Conservation (phyloP, 2,888 invertebrate genomes). For the Caprella mutica region DNA sequence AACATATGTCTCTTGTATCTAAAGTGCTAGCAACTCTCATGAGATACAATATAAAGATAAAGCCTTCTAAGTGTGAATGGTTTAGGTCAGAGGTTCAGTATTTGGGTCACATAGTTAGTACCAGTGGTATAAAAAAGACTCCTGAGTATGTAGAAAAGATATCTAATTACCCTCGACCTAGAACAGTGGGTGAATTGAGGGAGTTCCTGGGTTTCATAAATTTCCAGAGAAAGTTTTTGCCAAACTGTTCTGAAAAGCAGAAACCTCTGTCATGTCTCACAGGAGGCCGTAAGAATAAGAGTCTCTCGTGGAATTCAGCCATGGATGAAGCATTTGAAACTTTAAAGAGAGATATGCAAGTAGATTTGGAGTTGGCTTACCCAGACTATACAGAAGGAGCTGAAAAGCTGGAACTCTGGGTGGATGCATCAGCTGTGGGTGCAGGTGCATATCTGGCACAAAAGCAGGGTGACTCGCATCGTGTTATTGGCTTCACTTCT, state of each 20-base stretch:
- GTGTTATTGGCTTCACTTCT: not conserved
- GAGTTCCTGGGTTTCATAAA: not conserved
- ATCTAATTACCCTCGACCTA: not conserved
- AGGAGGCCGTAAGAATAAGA: not conserved
- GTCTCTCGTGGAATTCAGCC: not conserved
- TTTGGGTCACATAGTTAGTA: slow-evolving; percentile 1
- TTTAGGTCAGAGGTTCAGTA: not conserved
- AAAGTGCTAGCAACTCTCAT: not conserved
- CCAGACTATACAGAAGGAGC: not conserved
- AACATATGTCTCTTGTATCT: not conserved
- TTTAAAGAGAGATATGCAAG: not conserved
- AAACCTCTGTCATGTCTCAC: not conserved
- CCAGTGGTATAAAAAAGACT: not conserved
- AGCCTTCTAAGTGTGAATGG: slow-evolving; percentile 6
- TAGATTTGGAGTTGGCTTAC: not conserved
- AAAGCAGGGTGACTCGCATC: not conserved
- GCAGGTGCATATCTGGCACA: not conserved
- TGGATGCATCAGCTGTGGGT: not conserved
- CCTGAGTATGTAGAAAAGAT: not conserved
- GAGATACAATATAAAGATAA: not conserved
- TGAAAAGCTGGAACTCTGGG: not conserved
- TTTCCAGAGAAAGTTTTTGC: not conserved
- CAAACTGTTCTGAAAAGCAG: not conserved
- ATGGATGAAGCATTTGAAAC: not conserved
- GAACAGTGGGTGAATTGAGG: not conserved